phyloP scores from a whole-genome alignment of 2,888 invertebrate genomes.

The Carcina quercana region DNA sequence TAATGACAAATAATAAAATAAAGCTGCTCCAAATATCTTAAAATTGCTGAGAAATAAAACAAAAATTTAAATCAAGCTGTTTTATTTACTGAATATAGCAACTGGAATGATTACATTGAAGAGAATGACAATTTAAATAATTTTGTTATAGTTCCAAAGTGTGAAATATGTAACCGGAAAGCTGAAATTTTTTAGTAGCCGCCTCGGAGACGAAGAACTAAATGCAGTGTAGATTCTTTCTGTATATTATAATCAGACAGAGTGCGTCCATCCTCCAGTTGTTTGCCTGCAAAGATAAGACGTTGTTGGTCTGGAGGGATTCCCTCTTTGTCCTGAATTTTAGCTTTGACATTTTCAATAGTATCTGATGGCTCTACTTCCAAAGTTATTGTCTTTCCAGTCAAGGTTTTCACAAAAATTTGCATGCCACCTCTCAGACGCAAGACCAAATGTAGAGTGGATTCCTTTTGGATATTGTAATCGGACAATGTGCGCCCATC shows the following conservation, averaged over 20 bases:
- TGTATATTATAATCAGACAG: too few relatives aligned
- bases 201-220: conserved; percentile 14
- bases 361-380: too few relatives aligned
- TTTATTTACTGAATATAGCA: conserved; percentile 28
- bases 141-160: conserved; percentile 11
- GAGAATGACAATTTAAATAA: conserved; percentile 15
- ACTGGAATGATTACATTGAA: conserved; percentile 39
- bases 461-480: too few relatives aligned
- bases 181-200: conserved; percentile 11
- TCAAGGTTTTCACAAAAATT: conserved; percentile 21
- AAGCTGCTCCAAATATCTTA: background rate
- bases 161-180: conserved; percentile 1
- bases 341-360: too few relatives aligned
- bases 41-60: conserved; percentile 6
- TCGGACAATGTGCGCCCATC: too few relatives aligned
- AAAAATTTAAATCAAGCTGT: conserved; percentile 21
- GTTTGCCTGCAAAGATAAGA: too few relatives aligned
- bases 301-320: too few relatives aligned
- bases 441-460: conserved; percentile 21
- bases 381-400: conserved; percentile 22
- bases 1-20: too few relatives aligned
- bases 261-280: too few relatives aligned
- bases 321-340: too few relatives aligned
- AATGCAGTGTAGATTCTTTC: too few relatives aligned
- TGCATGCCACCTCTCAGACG: conserved; percentile 14